Evolutionary conservation across 2,888 invertebrate species (phyloP).

Genomic region (Hylaea fasciaria): DNA sequence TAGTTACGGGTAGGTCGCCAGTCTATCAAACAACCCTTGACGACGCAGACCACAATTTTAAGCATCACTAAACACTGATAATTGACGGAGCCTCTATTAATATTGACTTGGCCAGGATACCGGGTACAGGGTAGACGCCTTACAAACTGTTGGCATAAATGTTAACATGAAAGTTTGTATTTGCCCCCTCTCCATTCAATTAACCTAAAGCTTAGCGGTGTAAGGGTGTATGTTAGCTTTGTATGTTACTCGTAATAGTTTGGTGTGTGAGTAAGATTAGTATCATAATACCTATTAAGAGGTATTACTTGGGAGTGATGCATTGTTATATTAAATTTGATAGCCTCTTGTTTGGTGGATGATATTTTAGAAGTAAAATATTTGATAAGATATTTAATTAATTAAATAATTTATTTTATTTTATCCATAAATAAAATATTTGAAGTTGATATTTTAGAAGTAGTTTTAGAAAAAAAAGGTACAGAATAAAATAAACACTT

Average conservation of each 20-base stretch:
- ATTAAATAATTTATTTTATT: no score
- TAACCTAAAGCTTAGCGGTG: constrained; percentile 29
- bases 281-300: constrained; percentile 4
- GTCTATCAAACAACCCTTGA: constrained; percentile 28
- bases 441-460: no score
- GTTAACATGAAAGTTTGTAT: constrained; percentile 55
- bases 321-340: no score
- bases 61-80: constrained; percentile 77
- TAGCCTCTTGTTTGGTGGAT: no score
- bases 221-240: constrained; percentile 6
- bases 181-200: constrained; percentile 35
- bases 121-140: constrained; percentile 52
- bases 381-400: no score
- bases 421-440: no score
- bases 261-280: constrained; percentile 58
- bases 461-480: no score
- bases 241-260: constrained; percentile 41
- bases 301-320: background rate
- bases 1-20: constrained; percentile 16
- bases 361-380: no score
- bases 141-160: constrained; percentile 27
- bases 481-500: no score
- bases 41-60: constrained; percentile 63
- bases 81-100: constrained; percentile 79
- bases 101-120: constrained; percentile 72